Base-by-base conservation (phyloP, 1,140 invertebrate species). In the Bicyclus anynana region DNA sequence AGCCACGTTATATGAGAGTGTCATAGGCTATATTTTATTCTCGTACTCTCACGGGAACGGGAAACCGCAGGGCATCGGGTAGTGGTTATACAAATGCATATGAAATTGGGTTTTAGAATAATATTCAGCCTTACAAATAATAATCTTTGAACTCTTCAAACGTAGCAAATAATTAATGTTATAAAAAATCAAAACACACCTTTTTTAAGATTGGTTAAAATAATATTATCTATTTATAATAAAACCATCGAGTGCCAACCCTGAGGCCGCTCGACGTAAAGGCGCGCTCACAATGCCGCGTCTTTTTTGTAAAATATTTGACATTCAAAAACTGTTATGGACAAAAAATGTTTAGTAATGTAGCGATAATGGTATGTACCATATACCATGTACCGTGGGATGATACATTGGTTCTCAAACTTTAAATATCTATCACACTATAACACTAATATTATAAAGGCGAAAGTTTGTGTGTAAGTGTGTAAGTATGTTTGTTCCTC, bases 181-280 rank as follows among this genome's bases (percentile, higher is more conserved):
- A n/a, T n/a, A n/a, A n/a, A n/a, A n/a, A n/a, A n/a, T n/a, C 29
- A 33, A 12, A 33, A 33, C 29, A 0, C 10, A 7, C 10, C 10
- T 33, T 33, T 33, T 33, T 12, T 12, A n/a, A 12, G n/a, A 12
- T 33, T 3, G 29, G 29, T 10, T n/a, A 33, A 27, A 6, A 33
- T 33, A 33, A 33, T 33, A 33, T 33, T 38, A 42, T 17, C 14
- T 53, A 29, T 27, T 49, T 17, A 5, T 26, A 10, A n/a, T 16
- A 38, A 51, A n/a, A 38, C 20, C 9, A 10, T 17, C 16, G 5
- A 14, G 40, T 18, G 53, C 37, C 62, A 59, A 38, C 62, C 62
- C 62, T 64, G 52, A 54, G 42, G 40, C 17, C 46, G 46, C 47
- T 47, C 53, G 40, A 54, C 44, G 47, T 64, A 55, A 64, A 59